Evolutionary conservation across 37 sponge, comb jelly and placozoan species (phyloP).

Genomic region (Mnemiopsis leidyi): DNA sequence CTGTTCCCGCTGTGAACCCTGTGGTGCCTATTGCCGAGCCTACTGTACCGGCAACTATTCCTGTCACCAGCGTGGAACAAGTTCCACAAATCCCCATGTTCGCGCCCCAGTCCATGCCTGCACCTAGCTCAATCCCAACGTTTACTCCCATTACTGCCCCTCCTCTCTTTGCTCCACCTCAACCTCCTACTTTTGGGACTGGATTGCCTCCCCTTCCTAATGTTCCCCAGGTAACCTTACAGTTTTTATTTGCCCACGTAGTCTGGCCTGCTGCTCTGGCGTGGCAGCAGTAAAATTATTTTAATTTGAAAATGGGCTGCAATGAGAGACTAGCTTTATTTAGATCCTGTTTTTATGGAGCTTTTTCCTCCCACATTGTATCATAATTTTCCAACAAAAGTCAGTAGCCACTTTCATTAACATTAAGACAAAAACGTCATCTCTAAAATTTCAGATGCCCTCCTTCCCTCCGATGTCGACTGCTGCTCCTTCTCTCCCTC

Average conservation of each 20-base stretch:
- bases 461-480: constrained; percentile 25
- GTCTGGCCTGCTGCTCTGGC: no score
- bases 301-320: no score
- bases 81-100: constrained; percentile 6
- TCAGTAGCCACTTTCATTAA: no score
- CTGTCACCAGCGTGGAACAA: background rate
- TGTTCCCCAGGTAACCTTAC: background rate
- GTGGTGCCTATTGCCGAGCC: background rate
- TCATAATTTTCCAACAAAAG: no score
- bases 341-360: no score
- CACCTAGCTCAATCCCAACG: background rate
- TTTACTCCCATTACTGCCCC: constrained; percentile 33
- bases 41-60: background rate
- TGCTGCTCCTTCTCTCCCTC: background rate
- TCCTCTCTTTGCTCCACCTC: constrained; percentile 54
- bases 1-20: background rate
- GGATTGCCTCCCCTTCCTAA: constrained; percentile 45
- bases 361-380: no score
- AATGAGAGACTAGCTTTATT: no score
- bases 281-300: no score
- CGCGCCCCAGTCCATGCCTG: constrained; percentile 1
- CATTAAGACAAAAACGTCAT: no score
- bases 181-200: constrained; percentile 3
- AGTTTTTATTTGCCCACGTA: background rate
- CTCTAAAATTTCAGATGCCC: constrained; percentile 24